A percentile compares a stretch with the other conserved stretches of the same genome.
Conservation (phyloP, 2,888 invertebrate species). For the Ormyrus pomaceus region DNA sequence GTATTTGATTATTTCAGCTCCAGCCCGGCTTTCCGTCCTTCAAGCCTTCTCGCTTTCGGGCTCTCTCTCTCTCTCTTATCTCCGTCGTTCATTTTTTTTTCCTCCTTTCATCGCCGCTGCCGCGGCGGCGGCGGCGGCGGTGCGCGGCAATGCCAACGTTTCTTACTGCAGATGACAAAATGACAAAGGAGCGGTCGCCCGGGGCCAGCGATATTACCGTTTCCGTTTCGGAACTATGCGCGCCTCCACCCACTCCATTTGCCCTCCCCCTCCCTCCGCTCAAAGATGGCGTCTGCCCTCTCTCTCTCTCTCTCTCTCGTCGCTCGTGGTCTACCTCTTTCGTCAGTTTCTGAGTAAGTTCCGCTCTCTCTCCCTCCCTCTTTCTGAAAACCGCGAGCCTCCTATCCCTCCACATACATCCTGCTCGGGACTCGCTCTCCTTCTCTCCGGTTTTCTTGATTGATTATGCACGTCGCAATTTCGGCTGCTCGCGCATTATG, state of each 20-base stretch:
- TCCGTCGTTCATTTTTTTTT: conserved; percentile 11
- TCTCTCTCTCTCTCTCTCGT: conserved; percentile 20
- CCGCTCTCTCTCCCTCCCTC: conserved; percentile 13
- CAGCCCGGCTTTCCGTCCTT: conserved; percentile 4
- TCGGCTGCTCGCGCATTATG: conserved; percentile 63
- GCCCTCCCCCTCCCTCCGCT: background rate
- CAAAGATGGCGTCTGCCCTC: conserved; percentile 35
- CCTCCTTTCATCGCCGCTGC: conserved; percentile 27
- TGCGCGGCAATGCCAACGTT: conserved; percentile 40
- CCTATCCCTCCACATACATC: conserved; percentile 48
- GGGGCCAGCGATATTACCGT: conserved; percentile 73
- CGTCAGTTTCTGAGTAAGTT: no score
- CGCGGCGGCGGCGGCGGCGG: background rate
- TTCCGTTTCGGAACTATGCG: conserved; percentile 73
- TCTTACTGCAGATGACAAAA: conserved; percentile 72
- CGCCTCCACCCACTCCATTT: conserved; percentile 13
- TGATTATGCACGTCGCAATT: conserved; percentile 74
- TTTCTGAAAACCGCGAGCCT: conserved; percentile 37
- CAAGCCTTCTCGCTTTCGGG: conserved; percentile 10
- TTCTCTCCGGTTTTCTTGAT: conserved; percentile 63
- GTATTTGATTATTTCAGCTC: conserved; percentile 47
- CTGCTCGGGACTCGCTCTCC: no score
- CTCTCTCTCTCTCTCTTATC: background rate
- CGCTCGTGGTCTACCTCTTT: no score
- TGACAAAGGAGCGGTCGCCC: conserved; percentile 73